Base-by-base conservation (phyloP, 2,888 invertebrate genomes). In the Nymphalis c-album region DNA sequence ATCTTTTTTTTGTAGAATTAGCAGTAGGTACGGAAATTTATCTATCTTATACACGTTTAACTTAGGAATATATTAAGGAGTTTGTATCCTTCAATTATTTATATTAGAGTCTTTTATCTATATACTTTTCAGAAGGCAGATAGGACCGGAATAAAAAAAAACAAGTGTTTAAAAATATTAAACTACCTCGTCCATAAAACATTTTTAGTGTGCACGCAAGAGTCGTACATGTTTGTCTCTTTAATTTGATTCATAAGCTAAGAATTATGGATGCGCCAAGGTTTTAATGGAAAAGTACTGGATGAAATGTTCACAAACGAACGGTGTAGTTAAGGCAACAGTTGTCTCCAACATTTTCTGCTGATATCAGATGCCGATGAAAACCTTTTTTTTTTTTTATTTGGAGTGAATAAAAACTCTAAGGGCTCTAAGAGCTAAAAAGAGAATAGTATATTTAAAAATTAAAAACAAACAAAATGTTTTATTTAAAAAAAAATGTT, bases 271-370 rank as follows among this genome's bases (percentile, higher is more conserved):
- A 73, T 78, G 75, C 77, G 75, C 72, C 78, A 79, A 81, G 80
- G 78, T 76, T 81, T 75, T 74, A 75, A 83, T 84, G 88, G 90
- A 89, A 89, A 88, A 87, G 80, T 88, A 89, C 90, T 84, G 83
- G 79, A 81, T 82, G 82, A 86, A 87, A 85, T 84, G 80, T 82
- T 75, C 72, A 77, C 80, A 70, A 78, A 79, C 77, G 76, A 80
- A 76, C 76, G 22, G 76, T 73, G 70, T 71, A 71, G 69, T 67
- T 46, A 71, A 22, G n/a, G 59, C 50, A 35, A 26, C 82, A 85
- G 85, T 22, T 47, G 74, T 76, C 48, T 66, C 58, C 69, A 86
- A 88, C 86, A 79, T 81, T 86, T 85, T 79, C 40, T 75, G 55
- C 64, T 46, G 53, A 40, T 20, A 16, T n/a, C 20, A 40, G 17